Evolutionary conservation across 2,113 vertebrate species (phyloP), one percentile per base, ranked within the genome.

Genomic region (Butastur rufipennis): DNA sequence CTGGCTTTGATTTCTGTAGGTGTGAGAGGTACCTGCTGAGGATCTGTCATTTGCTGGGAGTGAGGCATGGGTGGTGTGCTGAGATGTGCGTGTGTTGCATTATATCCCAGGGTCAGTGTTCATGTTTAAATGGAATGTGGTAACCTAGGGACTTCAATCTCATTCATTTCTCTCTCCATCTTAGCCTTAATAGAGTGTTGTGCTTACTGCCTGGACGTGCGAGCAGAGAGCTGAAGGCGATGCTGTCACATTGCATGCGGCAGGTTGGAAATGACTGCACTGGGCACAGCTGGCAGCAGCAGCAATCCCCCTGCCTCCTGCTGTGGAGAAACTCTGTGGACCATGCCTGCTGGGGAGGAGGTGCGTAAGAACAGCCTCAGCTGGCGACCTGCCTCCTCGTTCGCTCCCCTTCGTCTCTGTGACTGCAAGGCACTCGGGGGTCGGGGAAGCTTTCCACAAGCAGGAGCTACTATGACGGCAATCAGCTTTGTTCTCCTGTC

Each of bases 131-230:
- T 25, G 42, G 25, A 10, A 11, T 3, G 61, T 18, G 63, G 29
- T 22, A 15, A 9, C 9, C 14, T 8, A 21, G 50, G 58, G 12
- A 13, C 36, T 7, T 50, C 6, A 4, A 1, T 3, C 23, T 7
- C 83, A 1, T 38, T 31, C 15, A 0, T 40, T 31, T 15, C 77
- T 47, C 23, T 34, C 29, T 42, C 45, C 20, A 2, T 3, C 42
- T 31, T 4, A 36, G 67, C 43, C 62, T 3, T 4, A 1, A 0
- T 0, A 5, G 25, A 10, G 61, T 1, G 10, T 56, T 13, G 27
- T 5, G 21, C 55, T 43, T 5, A 1, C 20, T 10, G 38, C 47
- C 65, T 6, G 27, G 56, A 3, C 7, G 27, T 7, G 45, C 2
- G 5, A 43, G 77, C 59, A 42, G 59, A 14, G 48, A 31, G n/a